Base-by-base conservation (phyloP, 2,113 vertebrate species). In the Pantherophis guttatus region DNA sequence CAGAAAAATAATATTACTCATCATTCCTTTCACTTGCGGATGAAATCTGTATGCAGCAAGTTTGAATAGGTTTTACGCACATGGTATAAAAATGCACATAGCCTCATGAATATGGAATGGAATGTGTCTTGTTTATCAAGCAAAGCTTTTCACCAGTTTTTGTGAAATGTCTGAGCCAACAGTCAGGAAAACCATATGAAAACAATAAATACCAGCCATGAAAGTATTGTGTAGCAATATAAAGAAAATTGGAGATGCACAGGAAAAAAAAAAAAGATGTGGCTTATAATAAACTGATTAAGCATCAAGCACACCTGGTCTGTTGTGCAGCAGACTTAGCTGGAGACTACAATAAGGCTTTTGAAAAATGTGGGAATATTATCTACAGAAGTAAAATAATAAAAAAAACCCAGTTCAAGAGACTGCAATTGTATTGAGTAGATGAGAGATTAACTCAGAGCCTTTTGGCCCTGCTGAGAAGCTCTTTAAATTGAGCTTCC, bases 301-400 rank as follows among this genome's bases (percentile, higher is more conserved):
- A 62, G 15, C 26, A 0, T 39, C 93, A 89, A 87, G 70, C 19
- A 50, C 85, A 15, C 89, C 17, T n/a, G 62, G 90, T 62, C 21
- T 54, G 1, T 94, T 94, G 52, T 65, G 0, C 54, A 6, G 39
- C 44, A 13, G 55, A 92, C 94, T 92, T 91, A 55, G 9, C 70
- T 48, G 48, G 17, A 3, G 10, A 11, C 87, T 93, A 91, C 52
- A 52, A 44, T 62, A 91, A 86, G 52, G 86, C 48, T 29, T 3
- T 0, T 90, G n/a, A 92, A 95, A 3, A 93, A 81, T 3, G 7
- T 89, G 85, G 59, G 95, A 95, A 57, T 89, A 15, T 59, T 94
- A 2, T 23, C 10, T 9, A 44, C n/a, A 59, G n/a, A 21, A 26
- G 52, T 55, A 17, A 93, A 91, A 52, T 93, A 55, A 13, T 44